phyloP scores from a whole-genome alignment of 2,888 invertebrate genomes.

The Drosophila rubida region DNA sequence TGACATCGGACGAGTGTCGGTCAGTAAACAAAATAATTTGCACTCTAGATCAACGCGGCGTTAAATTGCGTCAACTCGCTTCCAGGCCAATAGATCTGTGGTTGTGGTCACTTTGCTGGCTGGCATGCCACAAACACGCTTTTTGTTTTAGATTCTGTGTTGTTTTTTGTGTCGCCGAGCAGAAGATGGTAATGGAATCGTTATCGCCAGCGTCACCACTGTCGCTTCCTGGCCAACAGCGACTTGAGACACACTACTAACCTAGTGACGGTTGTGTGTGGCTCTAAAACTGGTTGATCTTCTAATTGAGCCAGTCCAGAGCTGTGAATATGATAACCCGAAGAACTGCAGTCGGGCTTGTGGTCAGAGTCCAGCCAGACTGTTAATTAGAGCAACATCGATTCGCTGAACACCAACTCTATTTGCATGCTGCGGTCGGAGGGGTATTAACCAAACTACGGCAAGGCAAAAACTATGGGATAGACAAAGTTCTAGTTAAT shows the following conservation, averaged over 20 bases:
- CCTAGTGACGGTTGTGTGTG: conserved; percentile 70
- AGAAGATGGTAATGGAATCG: conserved; percentile 5
- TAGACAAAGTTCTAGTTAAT: conserved; percentile 35
- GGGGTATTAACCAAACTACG: conserved; percentile 21
- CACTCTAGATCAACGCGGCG: conserved; percentile 63
- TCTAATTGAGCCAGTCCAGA: conserved; percentile 68
- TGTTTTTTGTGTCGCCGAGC: conserved; percentile 10
- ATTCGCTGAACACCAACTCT: conserved; percentile 28
- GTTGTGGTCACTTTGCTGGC: conserved; percentile 32
- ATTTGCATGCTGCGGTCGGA: conserved; percentile 60
- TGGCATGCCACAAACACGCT: conserved; percentile 50
- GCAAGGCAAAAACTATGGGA: conserved; percentile 3
- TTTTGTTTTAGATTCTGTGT: conserved; percentile 20
- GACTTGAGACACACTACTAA: conserved; percentile 70
- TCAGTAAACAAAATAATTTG: conserved; percentile 66
- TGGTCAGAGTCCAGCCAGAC: conserved; percentile 48
- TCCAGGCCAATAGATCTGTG: conserved; percentile 35
- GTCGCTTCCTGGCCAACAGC: conserved; percentile 33
- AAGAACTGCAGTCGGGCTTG: conserved; percentile 54
- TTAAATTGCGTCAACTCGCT: conserved; percentile 72
- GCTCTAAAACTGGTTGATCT: conserved; percentile 71
- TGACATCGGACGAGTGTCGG: conserved; percentile 25
- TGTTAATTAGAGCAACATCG: conserved; percentile 73
- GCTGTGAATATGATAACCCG: conserved; percentile 48
- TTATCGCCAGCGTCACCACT: background rate